These are phyloP conservation scores for Zapus hudsonius DNA, from an alignment of 2,113 vertebrate genomes.

Conservation along the genomic window DNA sequence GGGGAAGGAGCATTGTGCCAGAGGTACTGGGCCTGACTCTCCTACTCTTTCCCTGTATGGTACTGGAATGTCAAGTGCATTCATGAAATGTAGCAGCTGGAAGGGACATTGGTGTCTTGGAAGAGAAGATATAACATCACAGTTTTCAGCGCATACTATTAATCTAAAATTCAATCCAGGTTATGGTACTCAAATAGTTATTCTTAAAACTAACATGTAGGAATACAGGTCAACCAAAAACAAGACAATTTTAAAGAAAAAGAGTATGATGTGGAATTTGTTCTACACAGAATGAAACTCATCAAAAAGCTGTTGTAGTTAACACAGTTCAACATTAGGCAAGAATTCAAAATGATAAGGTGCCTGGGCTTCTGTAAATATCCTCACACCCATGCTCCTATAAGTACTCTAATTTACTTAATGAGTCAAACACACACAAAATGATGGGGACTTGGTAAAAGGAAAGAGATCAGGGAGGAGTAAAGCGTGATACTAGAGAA, in stretches of 20 bases:
- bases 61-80: neutral
- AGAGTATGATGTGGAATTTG: neutral
- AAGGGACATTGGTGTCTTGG: rapidly evolving
- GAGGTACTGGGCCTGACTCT: neutral
- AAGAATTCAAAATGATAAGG: too few relatives aligned
- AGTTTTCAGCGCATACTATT: neutral
- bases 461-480: too few relatives aligned
- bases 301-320: neutral
- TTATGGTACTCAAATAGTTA: neutral
- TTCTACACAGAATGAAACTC: neutral
- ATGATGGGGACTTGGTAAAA: too few relatives aligned
- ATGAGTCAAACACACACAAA: too few relatives aligned
- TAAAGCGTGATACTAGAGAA: too few relatives aligned
- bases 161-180: neutral
- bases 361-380: too few relatives aligned
- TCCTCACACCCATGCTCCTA: too few relatives aligned
- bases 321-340: neutral
- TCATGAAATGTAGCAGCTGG: neutral
- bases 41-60: neutral
- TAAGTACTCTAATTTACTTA: too few relatives aligned
- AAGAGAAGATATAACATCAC: too few relatives aligned
- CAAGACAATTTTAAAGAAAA: neutral
- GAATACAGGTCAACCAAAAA: neutral
- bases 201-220: neutral
- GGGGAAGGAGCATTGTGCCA: neutral